Evolutionary conservation across 2,888 invertebrate genomes (phyloP), one percentile per base, ranked within the genome.

Genomic region (Drosophila falleni): DNA sequence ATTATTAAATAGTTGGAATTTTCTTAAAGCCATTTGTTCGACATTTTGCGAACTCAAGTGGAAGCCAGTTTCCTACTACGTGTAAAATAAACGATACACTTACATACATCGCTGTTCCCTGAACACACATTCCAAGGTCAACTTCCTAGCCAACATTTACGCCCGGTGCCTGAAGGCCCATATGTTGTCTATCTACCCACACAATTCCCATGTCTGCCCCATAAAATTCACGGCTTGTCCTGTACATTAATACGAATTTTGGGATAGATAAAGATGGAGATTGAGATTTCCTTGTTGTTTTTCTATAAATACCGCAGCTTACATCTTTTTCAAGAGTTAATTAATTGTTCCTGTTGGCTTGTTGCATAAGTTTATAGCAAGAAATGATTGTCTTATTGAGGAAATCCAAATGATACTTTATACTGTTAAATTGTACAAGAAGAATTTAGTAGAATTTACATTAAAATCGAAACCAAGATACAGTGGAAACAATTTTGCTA

Each of bases 1-100:
- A 65, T 70, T 75, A 64, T 74, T 58, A 35, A 69, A 66, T 5
- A 16, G 5, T 13, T 26, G 11, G 3, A n/a, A 11, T n/a, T 16
- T 44, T 11, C 11, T 68, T 60, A 72, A 77, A 77, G 78, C 23
- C n/a, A 13, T 11, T n/a, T 16, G 11, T 13, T 10, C 51, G 10
- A 26, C 37, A 15, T 19, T 19, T 16, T 33, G 4, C 5, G 23
- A 5, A 5, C 41, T 58, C 54, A 71, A 58, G 41, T 74, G 26
- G 49, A 0, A 16, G 19, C 11, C 4, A n/a, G 15, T 8, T 15
- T 19, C 23, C 15, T 33, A 23, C 31, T 35, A 35, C n/a, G n/a
- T n/a, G n/a, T n/a, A 42, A 65, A 19, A 39, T 15, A 39, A 49
- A 50, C 19, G 33, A 54, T 39, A 42, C 29, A 58, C 31, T 35